These are phyloP conservation scores for Ptychobarbus kaznakovi DNA, from an alignment of 2,797 vertebrate species.

Conservation along the genomic window DNA sequence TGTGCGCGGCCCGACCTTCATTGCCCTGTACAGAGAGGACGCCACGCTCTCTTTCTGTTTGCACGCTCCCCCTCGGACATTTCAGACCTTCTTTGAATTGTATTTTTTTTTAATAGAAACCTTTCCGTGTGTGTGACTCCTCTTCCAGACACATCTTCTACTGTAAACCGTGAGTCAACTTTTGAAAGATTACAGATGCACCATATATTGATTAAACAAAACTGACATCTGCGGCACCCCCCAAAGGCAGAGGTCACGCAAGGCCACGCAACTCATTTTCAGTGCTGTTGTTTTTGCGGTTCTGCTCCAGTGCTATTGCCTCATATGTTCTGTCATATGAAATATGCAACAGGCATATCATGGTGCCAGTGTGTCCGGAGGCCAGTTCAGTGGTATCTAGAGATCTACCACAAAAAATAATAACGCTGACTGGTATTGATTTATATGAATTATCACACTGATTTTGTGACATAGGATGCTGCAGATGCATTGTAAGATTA, in stretches of 20 bases:
- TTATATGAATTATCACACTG: conserved; percentile 5
- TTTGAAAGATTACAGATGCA: conserved; percentile 28
- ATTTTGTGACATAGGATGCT: background rate
- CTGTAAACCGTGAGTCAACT: background rate
- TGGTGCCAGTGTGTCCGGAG: conserved; percentile 16
- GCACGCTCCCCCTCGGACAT: background rate
- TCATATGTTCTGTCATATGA: conserved; percentile 40
- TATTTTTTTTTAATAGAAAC: background rate
- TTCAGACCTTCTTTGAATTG: background rate
- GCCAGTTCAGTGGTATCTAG: conserved; percentile 12
- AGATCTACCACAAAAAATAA: conserved; percentile 19
- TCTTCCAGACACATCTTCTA: background rate
- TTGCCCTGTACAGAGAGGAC: background rate
- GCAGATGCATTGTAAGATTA: conserved; percentile 14
- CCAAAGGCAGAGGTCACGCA: conserved; percentile 8
- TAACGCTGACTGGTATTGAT: background rate
- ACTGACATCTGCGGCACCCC: background rate
- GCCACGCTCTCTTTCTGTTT: background rate
- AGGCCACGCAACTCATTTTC: conserved; percentile 24
- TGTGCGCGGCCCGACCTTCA: conserved; percentile 21
- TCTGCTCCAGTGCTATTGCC: conserved; percentile 10
- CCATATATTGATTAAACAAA: conserved; percentile 20
- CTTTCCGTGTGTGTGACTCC: background rate
- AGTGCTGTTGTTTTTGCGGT: conserved; percentile 14
- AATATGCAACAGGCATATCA: conserved; percentile 35